Percentiles rank a stretch among this genome's conserved stretches.
Evolutionary conservation across 1,140 invertebrate genomes (phyloP).

Genomic region (Eriosoma lanigerum): DNA sequence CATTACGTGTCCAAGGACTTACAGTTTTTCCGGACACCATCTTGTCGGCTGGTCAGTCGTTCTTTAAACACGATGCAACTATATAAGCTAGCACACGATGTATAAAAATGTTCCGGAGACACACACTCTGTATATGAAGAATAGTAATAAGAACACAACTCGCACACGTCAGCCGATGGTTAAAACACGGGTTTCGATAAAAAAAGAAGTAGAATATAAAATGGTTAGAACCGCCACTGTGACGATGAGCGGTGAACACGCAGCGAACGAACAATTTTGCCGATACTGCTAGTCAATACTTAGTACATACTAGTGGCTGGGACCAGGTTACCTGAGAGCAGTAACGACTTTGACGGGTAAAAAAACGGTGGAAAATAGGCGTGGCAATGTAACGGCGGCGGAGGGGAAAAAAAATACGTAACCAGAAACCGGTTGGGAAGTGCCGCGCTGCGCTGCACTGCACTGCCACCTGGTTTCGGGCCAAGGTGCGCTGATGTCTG

Average conservation of each 20-base stretch:
- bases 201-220: neutral
- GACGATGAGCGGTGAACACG: neutral
- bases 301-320: neutral
- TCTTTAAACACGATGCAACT: neutral
- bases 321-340: slow-evolving; percentile 9
- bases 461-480: slow-evolving; percentile 24
- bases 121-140: no score
- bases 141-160: no score
- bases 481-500: slow-evolving; percentile 9
- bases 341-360: neutral
- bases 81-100: no score
- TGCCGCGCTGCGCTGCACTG: neutral
- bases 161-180: neutral
- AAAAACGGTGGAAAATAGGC: neutral
- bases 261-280: neutral
- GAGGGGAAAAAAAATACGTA: neutral
- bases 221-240: neutral
- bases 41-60: neutral
- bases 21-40: slow-evolving; percentile 51
- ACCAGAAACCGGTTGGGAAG: slow-evolving; percentile 45
- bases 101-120: no score
- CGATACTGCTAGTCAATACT: neutral
- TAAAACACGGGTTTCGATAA: neutral
- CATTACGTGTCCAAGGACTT: slow-evolving; percentile 44
- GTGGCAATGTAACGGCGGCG: neutral